phyloP scores from a whole-genome alignment of 2,888 invertebrate genomes.

The Nomada goodeniana region DNA sequence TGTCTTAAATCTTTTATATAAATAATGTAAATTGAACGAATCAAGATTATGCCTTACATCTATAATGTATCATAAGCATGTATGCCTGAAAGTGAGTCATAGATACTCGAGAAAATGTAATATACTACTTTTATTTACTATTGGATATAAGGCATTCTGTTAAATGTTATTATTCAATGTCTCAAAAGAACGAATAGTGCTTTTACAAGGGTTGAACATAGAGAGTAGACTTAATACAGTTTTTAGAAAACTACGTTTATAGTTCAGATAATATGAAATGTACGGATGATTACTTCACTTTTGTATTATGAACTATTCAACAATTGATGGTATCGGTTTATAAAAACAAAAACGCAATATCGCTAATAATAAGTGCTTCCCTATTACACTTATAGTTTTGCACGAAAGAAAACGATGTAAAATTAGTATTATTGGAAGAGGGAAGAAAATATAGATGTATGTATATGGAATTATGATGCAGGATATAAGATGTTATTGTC shows the following conservation, averaged over 20 bases:
- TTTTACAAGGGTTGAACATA: constrained; percentile 54
- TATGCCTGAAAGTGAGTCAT: constrained; percentile 49
- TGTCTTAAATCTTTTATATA: constrained; percentile 70
- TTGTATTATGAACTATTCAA: constrained; percentile 45
- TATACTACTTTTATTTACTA: constrained; percentile 43
- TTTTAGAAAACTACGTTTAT: constrained; percentile 35
- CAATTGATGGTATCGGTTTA: constrained; percentile 47
- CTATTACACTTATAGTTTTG: constrained; percentile 65
- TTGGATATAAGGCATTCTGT: constrained; percentile 43
- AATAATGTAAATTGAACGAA: constrained; percentile 70
- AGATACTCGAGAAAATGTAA: constrained; percentile 36
- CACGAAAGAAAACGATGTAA: constrained; percentile 51
- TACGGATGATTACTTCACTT: constrained; percentile 36
- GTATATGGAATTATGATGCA: constrained; percentile 25
- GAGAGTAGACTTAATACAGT: constrained; percentile 28
- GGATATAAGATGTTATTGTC: constrained; percentile 40
- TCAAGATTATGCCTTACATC: constrained; percentile 69
- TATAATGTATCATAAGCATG: constrained; percentile 64
- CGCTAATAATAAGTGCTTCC: constrained; percentile 77
- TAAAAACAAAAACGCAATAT: constrained; percentile 43
- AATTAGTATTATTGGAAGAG: constrained; percentile 30
- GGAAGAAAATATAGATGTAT: constrained; percentile 22
- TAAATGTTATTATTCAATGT: constrained; percentile 35
- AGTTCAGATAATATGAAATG: constrained; percentile 15
- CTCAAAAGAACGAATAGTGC: constrained; percentile 38